phyloP scores from a whole-genome alignment of 2,888 invertebrate species.

The Athrips mouffetella region DNA sequence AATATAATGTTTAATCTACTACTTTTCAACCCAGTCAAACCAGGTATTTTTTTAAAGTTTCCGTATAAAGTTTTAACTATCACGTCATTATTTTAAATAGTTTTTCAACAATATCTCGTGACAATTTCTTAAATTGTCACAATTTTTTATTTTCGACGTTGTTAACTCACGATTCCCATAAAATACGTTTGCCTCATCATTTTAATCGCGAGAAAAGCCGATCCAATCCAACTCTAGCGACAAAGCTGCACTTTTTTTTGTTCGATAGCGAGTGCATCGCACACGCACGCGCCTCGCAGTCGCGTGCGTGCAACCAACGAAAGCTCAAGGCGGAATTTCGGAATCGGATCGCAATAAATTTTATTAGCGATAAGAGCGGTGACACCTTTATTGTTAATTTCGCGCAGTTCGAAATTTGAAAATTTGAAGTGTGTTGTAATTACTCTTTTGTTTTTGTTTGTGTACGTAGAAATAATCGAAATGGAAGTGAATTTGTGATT shows the following conservation, averaged over 20 bases:
- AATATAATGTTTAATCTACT: too few species aligned
- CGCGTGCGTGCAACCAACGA: constrained; percentile 53
- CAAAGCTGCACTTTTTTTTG: constrained; percentile 59
- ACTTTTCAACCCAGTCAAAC: too few species aligned
- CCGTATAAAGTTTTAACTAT: too few species aligned
- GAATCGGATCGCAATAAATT: constrained; percentile 25
- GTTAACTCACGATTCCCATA: too few species aligned
- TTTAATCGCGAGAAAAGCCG: not conserved
- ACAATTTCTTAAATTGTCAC: too few species aligned
- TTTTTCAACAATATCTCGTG: too few species aligned
- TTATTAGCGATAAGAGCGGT: constrained; percentile 30
- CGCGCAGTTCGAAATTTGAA: constrained; percentile 20
- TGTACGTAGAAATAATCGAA: too few species aligned
- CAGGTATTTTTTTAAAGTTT: too few species aligned
- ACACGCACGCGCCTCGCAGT: constrained; percentile 64
- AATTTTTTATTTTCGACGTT: not conserved
- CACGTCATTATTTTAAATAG: too few species aligned
- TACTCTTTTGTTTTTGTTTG: not conserved
- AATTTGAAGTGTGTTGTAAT: constrained; percentile 12
- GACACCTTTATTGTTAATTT: constrained; percentile 29
- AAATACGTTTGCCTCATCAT: not conserved
- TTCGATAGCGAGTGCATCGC: constrained; percentile 66
- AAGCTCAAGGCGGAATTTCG: constrained; percentile 33
- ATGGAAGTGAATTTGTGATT: not conserved
- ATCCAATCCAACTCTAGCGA: constrained; percentile 6